Base-by-base conservation (phyloP, 2,888 invertebrate genomes). In the Cataglyphis livida region DNA sequence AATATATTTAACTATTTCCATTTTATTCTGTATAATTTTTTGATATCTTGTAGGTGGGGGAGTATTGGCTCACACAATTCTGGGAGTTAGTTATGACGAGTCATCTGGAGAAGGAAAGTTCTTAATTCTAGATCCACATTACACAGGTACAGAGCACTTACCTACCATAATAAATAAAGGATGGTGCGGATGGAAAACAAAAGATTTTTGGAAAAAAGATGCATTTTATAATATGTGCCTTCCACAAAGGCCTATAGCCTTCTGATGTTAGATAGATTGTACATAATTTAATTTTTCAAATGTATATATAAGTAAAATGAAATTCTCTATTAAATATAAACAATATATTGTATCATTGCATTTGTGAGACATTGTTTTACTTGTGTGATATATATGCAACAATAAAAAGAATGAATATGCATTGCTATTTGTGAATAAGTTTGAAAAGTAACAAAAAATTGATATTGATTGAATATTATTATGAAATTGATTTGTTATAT, bases 121-220 rank as follows among this genome's bases (percentile, higher is more conserved):
- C 95, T 96, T 99, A n/a, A 98, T 99, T 90, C 95, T 99, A 57
- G 99, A 99, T 95, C 99, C 99, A 0, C 99, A 99, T 95, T 99
- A 98, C 95, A 99, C 98, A 0, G 99, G 98, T 0, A 94, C 95
- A 0, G 99, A 99, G 91, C 97, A 98, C 92, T 94, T 99, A 71
- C 95, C 96, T 48, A 96, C 95, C 0, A 96, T 98, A 71, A 95
- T 97, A 87, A 96, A 95, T 84, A 98, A 99, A 95, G 99, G 99
- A 7, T 99, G 99, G 98, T 99, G 99, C 94, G 98, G 98, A 0
- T 99, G 99, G 99, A 99, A 99, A 94, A 97, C 96, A 41, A 95
- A 97, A 3, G 97, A 98, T 85, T 99, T 99, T 95, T 99, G 99
- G 99, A 97, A 98, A 92, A 97, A 98, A 95, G 97, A 97, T 92